These are phyloP conservation scores for Rotaria sp. DNA, from an alignment of 2,888 invertebrate species.

Conservation along the genomic window DNA sequence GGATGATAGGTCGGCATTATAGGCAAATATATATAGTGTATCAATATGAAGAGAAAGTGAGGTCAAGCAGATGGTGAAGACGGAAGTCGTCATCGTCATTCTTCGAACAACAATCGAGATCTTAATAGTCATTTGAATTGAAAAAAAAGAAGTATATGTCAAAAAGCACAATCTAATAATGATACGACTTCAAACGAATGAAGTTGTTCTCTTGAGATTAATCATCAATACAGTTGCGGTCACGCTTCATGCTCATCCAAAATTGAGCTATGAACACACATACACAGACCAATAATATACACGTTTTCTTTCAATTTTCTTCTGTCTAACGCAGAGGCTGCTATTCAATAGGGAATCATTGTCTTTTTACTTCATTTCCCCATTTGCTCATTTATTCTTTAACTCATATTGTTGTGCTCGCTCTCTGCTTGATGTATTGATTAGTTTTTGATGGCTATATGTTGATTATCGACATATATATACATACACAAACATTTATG, in stretches of 20 bases:
- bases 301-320: conserved; percentile 22
- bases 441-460: conserved; percentile 2
- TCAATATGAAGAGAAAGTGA: neutral
- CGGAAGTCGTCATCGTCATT: neutral
- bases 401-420: neutral
- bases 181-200: conserved; percentile 2
- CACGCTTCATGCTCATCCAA: neutral
- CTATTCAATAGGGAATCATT: neutral
- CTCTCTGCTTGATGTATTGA: conserved; percentile 9
- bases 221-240: neutral
- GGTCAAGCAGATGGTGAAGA: conserved; percentile 8
- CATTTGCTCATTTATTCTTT: neutral
- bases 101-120: neutral
- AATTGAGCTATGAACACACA: neutral
- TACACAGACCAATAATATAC: neutral
- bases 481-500: neutral
- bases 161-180: neutral
- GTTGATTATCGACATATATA: neutral
- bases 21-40: neutral
- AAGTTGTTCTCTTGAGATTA: neutral
- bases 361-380: neutral
- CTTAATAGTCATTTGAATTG: neutral
- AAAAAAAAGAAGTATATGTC: neutral
- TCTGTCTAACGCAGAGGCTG: neutral
- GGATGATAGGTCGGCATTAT: neutral